Evolutionary conservation across 2,888 invertebrate species (phyloP), one percentile per base, ranked within the genome.

Genomic region (Luperina nickerlii): DNA sequence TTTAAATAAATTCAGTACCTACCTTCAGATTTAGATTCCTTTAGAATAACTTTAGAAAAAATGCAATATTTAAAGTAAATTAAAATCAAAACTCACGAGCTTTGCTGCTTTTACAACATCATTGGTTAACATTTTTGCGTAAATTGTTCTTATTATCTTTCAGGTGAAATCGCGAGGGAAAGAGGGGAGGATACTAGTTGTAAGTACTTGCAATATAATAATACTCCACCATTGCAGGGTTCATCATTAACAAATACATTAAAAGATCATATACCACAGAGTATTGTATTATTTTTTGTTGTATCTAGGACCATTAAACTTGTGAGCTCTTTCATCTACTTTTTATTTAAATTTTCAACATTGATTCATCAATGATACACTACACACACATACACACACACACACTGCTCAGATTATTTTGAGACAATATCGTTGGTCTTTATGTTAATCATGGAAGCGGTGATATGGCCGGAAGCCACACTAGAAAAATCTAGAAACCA

Each of bases 81-180:
- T 66, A 54, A 82, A 70, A 74, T 79, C 81, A 82, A 84, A 63
- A 76, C 71, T 77, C 65, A 76, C 66, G 76, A 82, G 84, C 84
- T 84, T 84, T 72, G 63, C 86, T 79, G 76, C 79, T 66, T 78
- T 48, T 62, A 54, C 73, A 66, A 66, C 62, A 51, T 71, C 71
- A 76, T 66, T 66, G 45, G 42, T 68, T 81, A 76, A 82, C 51
- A 79, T 73, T 76, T 79, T 84, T n/a, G 77, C 80, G 62, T 87
- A 87, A 81, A 90, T 87, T 77, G 7, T 83, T 83, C 76, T 88
- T 86, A 89, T 92, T 93, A 86, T 87, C 91, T 97, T 97, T 88
- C 97, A 98, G 98, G 98, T 97, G 98, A 98, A 96, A 97, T 98
- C 93, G 98, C 98, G 90, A 97, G 98, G 93, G 98, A 98, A 95